phyloP scores from a whole-genome alignment of 2,888 invertebrate species.

The Apodemia duryi region DNA sequence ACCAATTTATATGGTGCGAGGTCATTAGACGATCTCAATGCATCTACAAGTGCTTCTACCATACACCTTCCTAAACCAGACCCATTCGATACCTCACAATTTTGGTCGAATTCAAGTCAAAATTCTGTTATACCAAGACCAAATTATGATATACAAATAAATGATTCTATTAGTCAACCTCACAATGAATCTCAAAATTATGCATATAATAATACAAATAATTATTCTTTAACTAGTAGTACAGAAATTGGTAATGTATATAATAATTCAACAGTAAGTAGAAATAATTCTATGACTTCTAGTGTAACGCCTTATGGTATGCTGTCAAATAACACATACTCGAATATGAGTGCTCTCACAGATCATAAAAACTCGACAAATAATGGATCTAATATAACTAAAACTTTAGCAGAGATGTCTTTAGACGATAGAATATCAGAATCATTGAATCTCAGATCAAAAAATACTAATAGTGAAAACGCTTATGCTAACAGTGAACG shows the following conservation, averaged over 20 bases:
- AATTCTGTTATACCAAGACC: constrained; percentile 46
- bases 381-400: constrained; percentile 25
- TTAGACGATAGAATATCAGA: constrained; percentile 71
- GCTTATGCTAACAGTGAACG: constrained; percentile 50
- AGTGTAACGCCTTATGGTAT: constrained; percentile 38
- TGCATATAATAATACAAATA: constrained; percentile 35
- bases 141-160: constrained; percentile 40
- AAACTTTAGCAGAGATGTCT: constrained; percentile 56
- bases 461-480: constrained; percentile 57
- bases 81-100: constrained; percentile 61
- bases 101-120: constrained; percentile 43
- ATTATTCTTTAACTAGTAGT: constrained; percentile 1
- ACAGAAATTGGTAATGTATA: constrained; percentile 37
- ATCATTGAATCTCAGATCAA: constrained; percentile 68
- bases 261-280: constrained; percentile 47
- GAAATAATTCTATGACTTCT: constrained; percentile 40
- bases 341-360: constrained; percentile 45
- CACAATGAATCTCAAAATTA: constrained; percentile 55
- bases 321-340: constrained; percentile 39
- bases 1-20: constrained; percentile 59
- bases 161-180: constrained; percentile 33
- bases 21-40: constrained; percentile 59
- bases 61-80: constrained; percentile 39
- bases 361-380: constrained; percentile 39
- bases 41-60: constrained; percentile 29